Evolutionary conservation across 2,888 invertebrate genomes (phyloP).

Genomic region (Sympetrum striolatum): DNA sequence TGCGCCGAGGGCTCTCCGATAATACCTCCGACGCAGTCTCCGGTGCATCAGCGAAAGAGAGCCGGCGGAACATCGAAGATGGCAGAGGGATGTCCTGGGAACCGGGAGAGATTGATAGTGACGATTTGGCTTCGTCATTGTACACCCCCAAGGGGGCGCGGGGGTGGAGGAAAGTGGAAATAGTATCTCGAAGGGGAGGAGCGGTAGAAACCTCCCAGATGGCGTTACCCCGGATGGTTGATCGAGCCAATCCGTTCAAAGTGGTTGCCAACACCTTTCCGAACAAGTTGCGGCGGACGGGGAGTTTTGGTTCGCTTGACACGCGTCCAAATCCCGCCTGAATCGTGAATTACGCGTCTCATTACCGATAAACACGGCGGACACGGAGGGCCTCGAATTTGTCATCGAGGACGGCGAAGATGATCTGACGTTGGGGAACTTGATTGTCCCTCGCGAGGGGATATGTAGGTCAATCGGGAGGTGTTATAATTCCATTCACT

Average conservation of each 20-base stretch:
- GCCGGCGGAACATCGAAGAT: background rate
- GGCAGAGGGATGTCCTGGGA: background rate
- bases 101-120: slow-evolving; percentile 29
- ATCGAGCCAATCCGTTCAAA: slow-evolving; percentile 16
- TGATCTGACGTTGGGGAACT: background rate
- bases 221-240: background rate
- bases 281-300: slow-evolving; percentile 6
- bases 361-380: slow-evolving; percentile 4
- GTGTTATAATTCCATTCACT: background rate
- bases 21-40: background rate
- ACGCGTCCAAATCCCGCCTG: slow-evolving; percentile 12
- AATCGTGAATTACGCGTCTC: slow-evolving; percentile 41
- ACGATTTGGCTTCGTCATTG: slow-evolving; percentile 39
- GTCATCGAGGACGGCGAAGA: background rate
- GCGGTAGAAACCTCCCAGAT: background rate
- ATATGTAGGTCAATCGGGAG: background rate
- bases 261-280: slow-evolving; percentile 26
- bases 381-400: background rate
- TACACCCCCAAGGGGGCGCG: background rate
- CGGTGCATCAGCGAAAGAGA: background rate
- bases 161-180: background rate
- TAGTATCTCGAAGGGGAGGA: background rate
- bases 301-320: slow-evolving; percentile 14
- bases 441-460: background rate
- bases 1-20: background rate